Percentiles rank a stretch among this genome's conserved stretches.
These are phyloP conservation scores for Andrena praecox DNA, from an alignment of 2,888 invertebrate genomes.

Conservation along the genomic window DNA sequence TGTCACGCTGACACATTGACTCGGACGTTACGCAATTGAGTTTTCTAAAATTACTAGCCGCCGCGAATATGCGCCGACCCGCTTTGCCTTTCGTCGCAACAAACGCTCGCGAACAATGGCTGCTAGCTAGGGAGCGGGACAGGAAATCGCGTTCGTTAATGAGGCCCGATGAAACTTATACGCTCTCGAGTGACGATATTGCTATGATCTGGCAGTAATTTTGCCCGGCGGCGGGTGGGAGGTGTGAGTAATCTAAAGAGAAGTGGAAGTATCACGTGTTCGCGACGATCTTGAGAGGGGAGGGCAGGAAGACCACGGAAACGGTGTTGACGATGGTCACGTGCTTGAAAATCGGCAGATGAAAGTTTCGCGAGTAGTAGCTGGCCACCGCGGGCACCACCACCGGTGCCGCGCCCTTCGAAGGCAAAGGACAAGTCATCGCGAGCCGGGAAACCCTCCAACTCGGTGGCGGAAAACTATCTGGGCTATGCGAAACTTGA, in stretches of 20 bases:
- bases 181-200: not conserved
- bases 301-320: slow-evolving; percentile 79
- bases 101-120: slow-evolving; percentile 15
- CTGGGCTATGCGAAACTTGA: not conserved
- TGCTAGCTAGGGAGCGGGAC: not conserved
- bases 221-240: not conserved
- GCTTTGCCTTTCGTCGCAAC: slow-evolving; percentile 8
- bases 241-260: not conserved
- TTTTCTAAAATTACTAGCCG: slow-evolving; percentile 36
- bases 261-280: slow-evolving; percentile 38
- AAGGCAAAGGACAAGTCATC: slow-evolving; percentile 82
- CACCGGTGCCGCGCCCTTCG: slow-evolving; percentile 70
- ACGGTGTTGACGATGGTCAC: slow-evolving; percentile 80
- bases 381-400: slow-evolving; percentile 74
- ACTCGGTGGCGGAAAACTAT: not conserved
- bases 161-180: slow-evolving; percentile 19
- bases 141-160: not conserved
- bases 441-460: slow-evolving; percentile 5
- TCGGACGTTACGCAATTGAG: slow-evolving; percentile 9
- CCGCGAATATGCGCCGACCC: not conserved
- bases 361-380: slow-evolving; percentile 79
- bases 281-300: slow-evolving; percentile 78
- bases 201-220: not conserved
- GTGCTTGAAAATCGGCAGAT: slow-evolving; percentile 80
- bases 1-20: slow-evolving; percentile 7